Evolutionary conservation across 35 echinoderm and acorn worm genomes (phyloP).

Genomic region (Hemicentrotus pulcherrimus): DNA sequence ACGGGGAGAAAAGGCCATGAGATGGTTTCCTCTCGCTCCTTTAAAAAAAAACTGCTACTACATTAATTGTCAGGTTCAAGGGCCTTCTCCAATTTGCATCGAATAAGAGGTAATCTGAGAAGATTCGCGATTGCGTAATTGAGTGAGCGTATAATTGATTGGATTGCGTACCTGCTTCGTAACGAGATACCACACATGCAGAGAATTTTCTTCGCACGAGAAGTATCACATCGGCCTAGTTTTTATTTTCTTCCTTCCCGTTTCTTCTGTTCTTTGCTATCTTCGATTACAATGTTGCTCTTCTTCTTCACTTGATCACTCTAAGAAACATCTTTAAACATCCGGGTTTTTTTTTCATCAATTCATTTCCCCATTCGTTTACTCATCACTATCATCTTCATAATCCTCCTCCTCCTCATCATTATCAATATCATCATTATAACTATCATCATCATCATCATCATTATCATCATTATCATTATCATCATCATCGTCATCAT

Average conservation of each 20-base stretch:
- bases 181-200: background rate
- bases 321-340: too few species aligned
- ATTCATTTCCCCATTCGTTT: too few species aligned
- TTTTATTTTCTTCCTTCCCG: background rate
- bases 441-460: background rate
- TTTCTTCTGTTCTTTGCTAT: background rate
- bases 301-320: too few species aligned
- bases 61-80: background rate
- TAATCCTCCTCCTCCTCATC: too few species aligned
- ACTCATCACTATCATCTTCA: too few species aligned
- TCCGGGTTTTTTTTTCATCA: too few species aligned
- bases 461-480: background rate
- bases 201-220: background rate
- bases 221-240: background rate
- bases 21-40: too few species aligned
- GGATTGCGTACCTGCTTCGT: background rate
- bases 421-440: too few species aligned
- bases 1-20: too few species aligned
- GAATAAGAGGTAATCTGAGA: background rate
- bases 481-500: slow-evolving; percentile 23
- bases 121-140: background rate
- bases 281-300: too few species aligned
- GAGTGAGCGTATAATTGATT: background rate
- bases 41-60: too few species aligned
- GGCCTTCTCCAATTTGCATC: background rate